Evolutionary conservation across 1,140 invertebrate genomes (phyloP), one percentile per base, ranked within the genome.

Genomic region (Aradophagus sp.): DNA sequence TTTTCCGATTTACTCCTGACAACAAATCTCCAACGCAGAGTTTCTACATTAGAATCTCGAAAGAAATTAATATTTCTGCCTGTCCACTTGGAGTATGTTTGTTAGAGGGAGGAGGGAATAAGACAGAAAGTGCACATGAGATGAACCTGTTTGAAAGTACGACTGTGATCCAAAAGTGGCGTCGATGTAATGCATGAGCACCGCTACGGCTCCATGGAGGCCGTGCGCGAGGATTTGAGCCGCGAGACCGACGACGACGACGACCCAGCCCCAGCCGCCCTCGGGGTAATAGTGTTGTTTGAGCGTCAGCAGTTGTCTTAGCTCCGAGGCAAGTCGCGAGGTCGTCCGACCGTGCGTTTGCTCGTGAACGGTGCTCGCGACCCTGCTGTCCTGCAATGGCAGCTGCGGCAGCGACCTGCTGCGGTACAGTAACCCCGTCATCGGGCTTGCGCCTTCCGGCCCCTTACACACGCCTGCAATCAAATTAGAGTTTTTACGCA

Each of bases 231-330:
- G 74, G 7, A 90, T 79, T 68, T 91, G 88, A 2, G 91, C 89
- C 1, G 89, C 55, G 2, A 91, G 77, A n/a, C 87, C 89, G 17
- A 88, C 88, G 1, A 87, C 76, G 0, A 90, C 77, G 13, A 93
- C 87, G 6, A 90, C 82, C 89, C 90, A 91, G 10, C 90, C 90
- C 90, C 90, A 91, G 42, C 89, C 89, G 26, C 88, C 89, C 76
- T 91, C 90, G 0, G 90, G 90, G 67, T 92, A 93, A 73, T 92
- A 92, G 66, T 93, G 90, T 71, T 91, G 59, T 16, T 59, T 55
- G 2, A 62, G 39, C 13, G 44, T 68, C 14, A 88, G 82, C 52
- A 89, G 65, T 65, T 89, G 88, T 19, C 86, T 79, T n/a, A 88
- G 73, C 75, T 89, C 88, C 10, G 86, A 83, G 6, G 87, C 86